A percentile compares a stretch with the other conserved stretches of the same genome.
phyloP scores from a whole-genome alignment of 2,797 vertebrate genomes.

The Macroramphosus scolopax region DNA sequence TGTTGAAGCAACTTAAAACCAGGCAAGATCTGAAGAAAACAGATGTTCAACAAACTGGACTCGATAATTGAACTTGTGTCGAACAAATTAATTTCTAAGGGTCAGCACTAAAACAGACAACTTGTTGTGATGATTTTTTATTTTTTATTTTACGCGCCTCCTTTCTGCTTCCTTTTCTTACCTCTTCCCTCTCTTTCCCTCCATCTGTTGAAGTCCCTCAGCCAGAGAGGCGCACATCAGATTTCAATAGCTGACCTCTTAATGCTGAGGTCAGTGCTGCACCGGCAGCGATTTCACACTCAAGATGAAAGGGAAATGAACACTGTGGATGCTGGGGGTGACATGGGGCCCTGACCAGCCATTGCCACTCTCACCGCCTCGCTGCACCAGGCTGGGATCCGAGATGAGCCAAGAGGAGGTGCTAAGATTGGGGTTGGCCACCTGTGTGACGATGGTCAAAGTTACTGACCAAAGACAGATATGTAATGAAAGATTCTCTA shows the following conservation, averaged over 20 bases:
- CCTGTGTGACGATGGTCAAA: slow-evolving; percentile 51
- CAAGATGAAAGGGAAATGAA: slow-evolving; percentile 87
- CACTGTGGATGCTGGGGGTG: slow-evolving; percentile 75
- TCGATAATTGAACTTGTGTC: neutral
- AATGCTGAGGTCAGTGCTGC: slow-evolving; percentile 80
- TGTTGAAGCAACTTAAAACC: neutral
- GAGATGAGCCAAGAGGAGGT: slow-evolving; percentile 48
- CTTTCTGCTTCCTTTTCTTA: slow-evolving; percentile 37
- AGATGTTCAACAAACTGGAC: neutral
- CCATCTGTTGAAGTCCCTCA: slow-evolving; percentile 75
- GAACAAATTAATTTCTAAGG: slow-evolving; percentile 3
- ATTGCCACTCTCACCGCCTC: slow-evolving; percentile 67
- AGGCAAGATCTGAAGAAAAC: neutral
- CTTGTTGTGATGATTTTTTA: slow-evolving; percentile 40
- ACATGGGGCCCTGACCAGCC: slow-evolving; percentile 73
- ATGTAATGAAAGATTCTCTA: slow-evolving; percentile 22
- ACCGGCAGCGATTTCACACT: slow-evolving; percentile 84
- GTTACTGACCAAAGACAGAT: slow-evolving; percentile 24
- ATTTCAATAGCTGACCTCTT: slow-evolving; percentile 86
- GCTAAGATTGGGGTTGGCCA: slow-evolving; percentile 47
- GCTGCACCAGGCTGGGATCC: slow-evolving; percentile 57
- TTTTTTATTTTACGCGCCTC: slow-evolving; percentile 13
- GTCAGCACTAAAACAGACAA: slow-evolving; percentile 1
- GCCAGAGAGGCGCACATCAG: slow-evolving; percentile 79
- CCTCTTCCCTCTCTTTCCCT: slow-evolving; percentile 56